Percentiles rank a stretch among this genome's conserved stretches.
These are phyloP conservation scores for Synanthedon vespiformis DNA, from an alignment of 2,888 invertebrate genomes.

Conservation along the genomic window DNA sequence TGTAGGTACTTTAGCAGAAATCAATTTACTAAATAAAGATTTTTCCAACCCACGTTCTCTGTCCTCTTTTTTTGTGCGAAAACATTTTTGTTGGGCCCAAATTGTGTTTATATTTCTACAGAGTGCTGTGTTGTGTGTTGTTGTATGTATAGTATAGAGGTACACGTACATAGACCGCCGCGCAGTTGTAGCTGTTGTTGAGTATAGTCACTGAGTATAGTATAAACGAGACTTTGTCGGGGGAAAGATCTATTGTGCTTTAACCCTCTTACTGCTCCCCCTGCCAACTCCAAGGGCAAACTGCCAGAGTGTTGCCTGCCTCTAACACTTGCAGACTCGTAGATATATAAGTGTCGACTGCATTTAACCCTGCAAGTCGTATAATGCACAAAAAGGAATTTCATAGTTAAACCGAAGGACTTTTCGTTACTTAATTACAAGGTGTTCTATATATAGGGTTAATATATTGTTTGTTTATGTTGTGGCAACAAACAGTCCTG, in stretches of 20 bases:
- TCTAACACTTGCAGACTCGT: constrained; percentile 20
- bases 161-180: background rate
- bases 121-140: background rate
- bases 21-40: background rate
- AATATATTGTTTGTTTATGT: no score
- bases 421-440: no score
- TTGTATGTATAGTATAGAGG: no score
- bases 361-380: background rate
- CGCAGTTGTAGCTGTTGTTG: background rate
- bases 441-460: no score
- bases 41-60: background rate
- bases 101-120: constrained; percentile 2
- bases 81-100: constrained; percentile 1
- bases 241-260: constrained; percentile 58
- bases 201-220: no score
- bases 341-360: background rate
- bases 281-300: constrained; percentile 40
- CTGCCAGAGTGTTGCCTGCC: constrained; percentile 27
- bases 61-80: background rate
- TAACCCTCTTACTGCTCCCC: constrained; percentile 53
- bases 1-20: background rate
- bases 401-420: background rate
- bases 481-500: no score
- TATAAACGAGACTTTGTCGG: constrained; percentile 42
- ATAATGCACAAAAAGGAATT: background rate